Evolutionary conservation across 1,140 invertebrate species (phyloP).

Genomic region (Galleria mellonella): DNA sequence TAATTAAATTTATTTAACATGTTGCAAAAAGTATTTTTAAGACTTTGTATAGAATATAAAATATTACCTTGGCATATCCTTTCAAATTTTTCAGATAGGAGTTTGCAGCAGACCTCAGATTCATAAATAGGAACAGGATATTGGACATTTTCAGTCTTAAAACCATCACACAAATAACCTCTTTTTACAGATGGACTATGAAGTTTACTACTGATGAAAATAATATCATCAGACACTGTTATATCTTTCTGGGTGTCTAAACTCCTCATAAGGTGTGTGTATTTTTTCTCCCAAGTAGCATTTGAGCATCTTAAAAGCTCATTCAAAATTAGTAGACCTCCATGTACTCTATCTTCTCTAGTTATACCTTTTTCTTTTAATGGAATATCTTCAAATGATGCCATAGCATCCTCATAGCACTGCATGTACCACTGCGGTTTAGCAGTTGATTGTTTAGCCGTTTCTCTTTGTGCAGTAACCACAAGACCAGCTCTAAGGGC

Average conservation of each 20-base stretch:
- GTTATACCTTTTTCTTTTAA: constrained; percentile 85
- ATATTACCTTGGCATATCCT: constrained; percentile 81
- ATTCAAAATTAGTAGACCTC: constrained; percentile 94
- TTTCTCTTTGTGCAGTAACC: constrained; percentile 95
- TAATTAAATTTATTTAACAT: constrained; percentile 3
- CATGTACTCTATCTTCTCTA: constrained; percentile 94
- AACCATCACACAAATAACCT: constrained; percentile 69
- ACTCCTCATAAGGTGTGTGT: constrained; percentile 80
- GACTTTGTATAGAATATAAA: too few species aligned
- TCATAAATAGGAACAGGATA: constrained; percentile 81
- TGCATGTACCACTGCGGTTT: constrained; percentile 93
- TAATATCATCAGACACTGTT: constrained; percentile 75
- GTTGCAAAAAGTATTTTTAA: too few species aligned
- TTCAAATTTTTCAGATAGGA: constrained; percentile 90
- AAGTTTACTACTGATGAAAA: constrained; percentile 76
- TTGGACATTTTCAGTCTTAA: constrained; percentile 62
- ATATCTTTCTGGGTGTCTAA: constrained; percentile 64
- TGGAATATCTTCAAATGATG: constrained; percentile 84
- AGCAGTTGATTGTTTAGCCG: constrained; percentile 89
- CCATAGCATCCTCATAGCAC: constrained; percentile 92
- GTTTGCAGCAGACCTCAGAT: constrained; percentile 88
- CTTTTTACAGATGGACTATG: constrained; percentile 76
- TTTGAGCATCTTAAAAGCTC: constrained; percentile 96
- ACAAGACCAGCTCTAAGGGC: constrained; percentile 94
- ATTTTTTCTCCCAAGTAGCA: constrained; percentile 89